Evolutionary conservation across 2,888 invertebrate genomes (phyloP), one percentile per base, ranked within the genome.

Genomic region (Chrysotoxum bicinctum): DNA sequence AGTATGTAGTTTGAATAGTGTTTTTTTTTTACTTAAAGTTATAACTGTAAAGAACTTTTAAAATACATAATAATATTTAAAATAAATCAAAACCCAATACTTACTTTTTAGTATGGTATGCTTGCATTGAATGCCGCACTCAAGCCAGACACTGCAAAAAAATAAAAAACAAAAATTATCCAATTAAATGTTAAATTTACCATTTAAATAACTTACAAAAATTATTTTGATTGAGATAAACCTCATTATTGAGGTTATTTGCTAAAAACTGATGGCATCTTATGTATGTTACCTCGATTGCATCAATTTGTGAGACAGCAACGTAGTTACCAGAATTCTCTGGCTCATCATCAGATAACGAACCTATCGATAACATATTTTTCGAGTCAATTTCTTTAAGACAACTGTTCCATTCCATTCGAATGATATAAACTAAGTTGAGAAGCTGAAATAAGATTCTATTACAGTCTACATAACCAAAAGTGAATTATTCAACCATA

Each of bases 251-350:
- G 8, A 92, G 87, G 21, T 88, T 89, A 30, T 89, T 88, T 7
- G 90, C 91, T 77, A 92, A 87, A 87, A 89, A 90, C 50, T 90
- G 90, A 87, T 92, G 92, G 58, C 91, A 91, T 16, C 90, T 89
- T 56, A 91, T 90, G 70, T 92, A 92, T 2, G 91, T 91, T 12
- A 84, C 19, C 81, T 92, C 92, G 52, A 92, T 90, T n/a, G 89
- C 89, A 60, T 88, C 89, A 12, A 92, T 89, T 81, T 91, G 90
- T 12, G 89, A 89, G 12, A 88, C 88, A 0, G 88, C 76, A 40
- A 90, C 76, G 79, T 90, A 90, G 23, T 88, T 88, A 1, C 26
- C 64, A 12, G 84, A 83, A 23, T 70, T 75, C 2, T 81, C 80
- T 7, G 75, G 76, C 1, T 76, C 77, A n/a, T 88, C 88, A 16